These are phyloP conservation scores for Loxodonta africana DNA, from an alignment of 2,113 vertebrate genomes.

Conservation along the genomic window DNA sequence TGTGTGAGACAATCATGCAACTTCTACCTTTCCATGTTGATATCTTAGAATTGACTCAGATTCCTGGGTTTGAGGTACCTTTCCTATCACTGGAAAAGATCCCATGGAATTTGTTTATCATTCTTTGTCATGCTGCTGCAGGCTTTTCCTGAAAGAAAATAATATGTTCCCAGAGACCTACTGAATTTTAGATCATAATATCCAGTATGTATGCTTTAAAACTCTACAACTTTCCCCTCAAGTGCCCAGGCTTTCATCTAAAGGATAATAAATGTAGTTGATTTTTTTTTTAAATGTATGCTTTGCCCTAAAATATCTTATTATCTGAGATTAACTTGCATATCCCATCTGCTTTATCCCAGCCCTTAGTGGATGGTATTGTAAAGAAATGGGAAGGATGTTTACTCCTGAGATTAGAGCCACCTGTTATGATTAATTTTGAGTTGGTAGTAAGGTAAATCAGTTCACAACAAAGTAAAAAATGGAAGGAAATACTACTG, in stretches of 20 bases:
- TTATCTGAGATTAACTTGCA: conserved; percentile 77
- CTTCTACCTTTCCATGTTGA: background rate
- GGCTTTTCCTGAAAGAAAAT: conserved; percentile 43
- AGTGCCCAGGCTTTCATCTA: background rate
- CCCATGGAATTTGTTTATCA: background rate
- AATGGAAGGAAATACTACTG: conserved; percentile 56
- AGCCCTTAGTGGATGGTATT: conserved; percentile 47
- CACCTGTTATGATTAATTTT: conserved; percentile 62
- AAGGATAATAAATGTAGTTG: background rate
- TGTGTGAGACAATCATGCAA: background rate
- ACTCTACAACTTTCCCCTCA: background rate
- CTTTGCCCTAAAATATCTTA: conserved; percentile 61
- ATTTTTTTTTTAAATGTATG: conserved; percentile 70
- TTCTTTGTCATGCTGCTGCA: background rate
- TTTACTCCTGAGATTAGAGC: conserved; percentile 42
- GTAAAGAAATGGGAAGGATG: conserved; percentile 52
- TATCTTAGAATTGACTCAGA: background rate
- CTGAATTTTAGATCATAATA: background rate
- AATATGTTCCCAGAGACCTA: conserved; percentile 25
- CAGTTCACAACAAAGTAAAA: conserved; percentile 71
- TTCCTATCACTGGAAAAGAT: background rate
- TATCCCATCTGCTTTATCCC: conserved; percentile 68
- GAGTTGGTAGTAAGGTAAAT: conserved; percentile 73
- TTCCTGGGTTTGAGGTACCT: background rate
- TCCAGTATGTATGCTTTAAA: background rate